Base-by-base conservation (phyloP, 2,113 vertebrate species). In the Phrynosoma blainvillii region DNA sequence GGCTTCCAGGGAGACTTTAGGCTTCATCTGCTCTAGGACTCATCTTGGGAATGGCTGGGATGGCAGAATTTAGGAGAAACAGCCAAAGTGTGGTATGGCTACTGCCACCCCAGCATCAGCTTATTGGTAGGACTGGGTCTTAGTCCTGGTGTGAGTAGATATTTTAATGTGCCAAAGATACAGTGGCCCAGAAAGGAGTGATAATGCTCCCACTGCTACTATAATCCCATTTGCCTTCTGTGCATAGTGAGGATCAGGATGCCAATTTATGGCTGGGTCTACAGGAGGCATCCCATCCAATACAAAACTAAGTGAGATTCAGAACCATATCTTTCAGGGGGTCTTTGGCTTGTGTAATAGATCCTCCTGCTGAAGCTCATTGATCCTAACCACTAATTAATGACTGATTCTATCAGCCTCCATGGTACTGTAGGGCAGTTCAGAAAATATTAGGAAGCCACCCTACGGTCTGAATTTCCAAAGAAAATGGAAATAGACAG, bases 341-440 rank as follows among this genome's bases (percentile, higher is more conserved):
- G 4, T 66, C 12, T 9, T 66, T 30, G 6, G 21, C 25, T n/a
- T 27, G n/a, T 77, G 16, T 27, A 52, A 77, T 68, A 52, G 71
- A 71, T 2, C 20, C 84, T 91, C 82, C 13, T 4, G 7, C 13
- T 30, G 71, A 81, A 82, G 3, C 30, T 82, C 13, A 2, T 2
- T 6, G 88, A 86, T 79, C 59, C 32, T 32, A 36, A 84, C 32
- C 2, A 52, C 52, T 1, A 7, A 36, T 0, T 1, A 9, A n/a
- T 0, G 1, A 4, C 25, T 27, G 62, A 80, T 25, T 36, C 78
- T 68, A 0, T 2, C 0, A 8, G 66, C 0, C 0, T 20, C 3
- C n/a, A 70, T 20, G 47, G 79, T 16, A 65, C n/a, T 65, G 40
- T 36, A 73, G 74, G 47, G 84, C 79, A 87, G 75, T 87, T 93